Evolutionary conservation across 2,797 vertebrate species (phyloP), one percentile per base, ranked within the genome.

Genomic region (Neostethus bicornis): DNA sequence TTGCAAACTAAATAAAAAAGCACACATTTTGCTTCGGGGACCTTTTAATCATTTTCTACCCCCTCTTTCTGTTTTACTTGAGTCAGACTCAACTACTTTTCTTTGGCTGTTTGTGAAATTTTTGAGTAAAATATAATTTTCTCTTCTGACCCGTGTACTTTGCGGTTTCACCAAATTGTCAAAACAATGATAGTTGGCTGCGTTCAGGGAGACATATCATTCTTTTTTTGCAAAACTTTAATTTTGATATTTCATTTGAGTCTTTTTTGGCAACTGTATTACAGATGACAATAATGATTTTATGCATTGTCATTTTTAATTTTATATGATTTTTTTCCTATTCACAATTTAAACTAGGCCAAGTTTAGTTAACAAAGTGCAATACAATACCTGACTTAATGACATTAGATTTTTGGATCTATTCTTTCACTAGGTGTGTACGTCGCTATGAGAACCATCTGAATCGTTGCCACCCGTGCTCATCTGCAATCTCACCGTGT

Each of bases 401-500:
- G n/a, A n/a, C n/a, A n/a, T n/a, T n/a, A n/a, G n/a, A n/a, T n/a
- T n/a, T n/a, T n/a, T n/a, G n/a, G n/a, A n/a, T 59, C 2, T 44
- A n/a, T 73, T 10, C 57, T 25, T 48, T 69, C 17, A 16, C 19
- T 65, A 97, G 95, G 76, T 97, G 95, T 68, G 94, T 94, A 9
- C 92, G 93, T 0, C 90, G 85, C n/a, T 96, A 94, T 60, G 93
- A 94, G 45, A 93, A 92, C 41, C 94, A 95, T 39, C 49, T 87
- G 1, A 94, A 85, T 70, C 85, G 86, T 12, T 87, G 90, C 75
- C 91, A 92, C 41, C 91, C 91, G 0, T 96, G 95, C 66, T 88
- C 91, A 16, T 81, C 92, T 34, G 88, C 93, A 24, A 51, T 96
- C 44, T 95, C 95, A 13, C 92, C 96, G 0, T 97, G 95, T n/a